Base-by-base conservation (phyloP, 2,113 vertebrate species). In the Serinus canaria region DNA sequence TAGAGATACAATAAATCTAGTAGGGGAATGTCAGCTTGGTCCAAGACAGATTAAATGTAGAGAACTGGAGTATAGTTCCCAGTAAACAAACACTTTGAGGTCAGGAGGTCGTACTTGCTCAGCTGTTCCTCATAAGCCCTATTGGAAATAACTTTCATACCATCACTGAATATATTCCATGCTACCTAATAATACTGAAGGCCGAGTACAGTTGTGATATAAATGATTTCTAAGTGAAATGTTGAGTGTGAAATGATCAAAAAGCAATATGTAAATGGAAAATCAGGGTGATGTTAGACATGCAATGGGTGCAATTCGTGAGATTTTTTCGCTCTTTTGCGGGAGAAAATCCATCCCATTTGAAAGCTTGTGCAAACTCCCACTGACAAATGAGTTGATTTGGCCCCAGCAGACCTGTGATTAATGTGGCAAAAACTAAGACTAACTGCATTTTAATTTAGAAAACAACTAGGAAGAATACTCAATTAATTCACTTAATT, bases 91-190 rank as follows among this genome's bases (percentile, higher is more conserved):
- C 96, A 91, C 93, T 96, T 96, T 35, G 46, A 76, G 93, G 86
- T 92, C 95, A 94, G 86, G 69, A 92, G 86, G 89, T 96, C 12
- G 0, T 93, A 96, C 94, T 96, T 96, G 92, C 93, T 97, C 93
- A 94, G 95, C 94, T 97, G 94, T 94, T 96, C 93, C 95, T 89
- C 88, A 96, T 95, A 96, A 97, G 60, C 73, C 60, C 77, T 94
- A 78, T 84, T 96, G 86, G 88, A 97, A 97, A 97, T 95, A 97
- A 94, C 83, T 96, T 94, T 94, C 94, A 97, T 96, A 79, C 83
- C 93, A 95, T 94, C 83, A 81, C 68, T 52, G 87, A 93, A 68
- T 81, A 78, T 89, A 78, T 94, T 95, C 95, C 83, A 90, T 89
- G 88, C 80, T 96, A 93, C 77, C 86, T 87, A 96, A 76, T 96